These are phyloP conservation scores for Nephrotoma appendiculata DNA, from an alignment of 2,888 invertebrate genomes.

Conservation along the genomic window DNA sequence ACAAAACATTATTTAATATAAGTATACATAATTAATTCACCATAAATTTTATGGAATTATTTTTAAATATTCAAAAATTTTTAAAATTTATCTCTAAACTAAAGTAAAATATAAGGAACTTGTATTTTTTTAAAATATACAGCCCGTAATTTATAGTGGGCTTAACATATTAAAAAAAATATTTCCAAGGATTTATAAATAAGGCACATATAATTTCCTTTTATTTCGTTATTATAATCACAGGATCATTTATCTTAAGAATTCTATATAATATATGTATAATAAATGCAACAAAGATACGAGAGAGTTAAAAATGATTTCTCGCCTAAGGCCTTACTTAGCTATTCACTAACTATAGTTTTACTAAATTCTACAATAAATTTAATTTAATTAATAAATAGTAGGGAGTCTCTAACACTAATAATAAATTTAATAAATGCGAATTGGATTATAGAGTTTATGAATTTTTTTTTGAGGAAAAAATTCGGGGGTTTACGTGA, in stretches of 20 bases:
- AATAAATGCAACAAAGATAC: not conserved
- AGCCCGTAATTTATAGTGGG: not conserved
- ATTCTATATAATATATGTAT: not conserved
- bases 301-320: not conserved
- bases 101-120: not conserved
- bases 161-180: not conserved
- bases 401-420: not conserved
- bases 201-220: not conserved
- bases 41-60: not conserved
- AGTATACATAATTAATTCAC: not conserved
- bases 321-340: not conserved
- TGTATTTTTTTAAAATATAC: not conserved
- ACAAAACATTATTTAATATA: not conserved
- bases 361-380: not conserved
- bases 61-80: not conserved
- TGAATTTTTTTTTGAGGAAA: not conserved
- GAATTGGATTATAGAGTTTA: not conserved
- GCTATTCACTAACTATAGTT: not conserved
- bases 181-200: not conserved
- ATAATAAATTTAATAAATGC: not conserved
- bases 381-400: not conserved
- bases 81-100: not conserved
- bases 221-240: not conserved
- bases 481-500: not conserved
- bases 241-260: not conserved